Evolutionary conservation across 2,888 invertebrate genomes (phyloP).

Genomic region (Lasioglossum villosulum): DNA sequence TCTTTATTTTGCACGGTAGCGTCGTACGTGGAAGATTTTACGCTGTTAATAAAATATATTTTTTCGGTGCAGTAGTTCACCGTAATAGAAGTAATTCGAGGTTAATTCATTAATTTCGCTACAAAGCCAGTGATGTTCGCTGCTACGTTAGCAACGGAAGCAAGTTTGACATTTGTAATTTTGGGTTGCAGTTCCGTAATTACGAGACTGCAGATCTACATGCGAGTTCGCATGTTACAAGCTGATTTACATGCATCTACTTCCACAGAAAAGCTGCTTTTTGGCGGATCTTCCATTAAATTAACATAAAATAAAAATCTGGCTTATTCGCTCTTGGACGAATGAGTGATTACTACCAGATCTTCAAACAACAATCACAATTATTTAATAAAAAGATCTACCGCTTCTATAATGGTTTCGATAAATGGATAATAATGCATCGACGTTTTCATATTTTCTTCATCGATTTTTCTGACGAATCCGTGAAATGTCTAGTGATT

Average conservation of each 20-base stretch:
- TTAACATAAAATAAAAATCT: background rate
- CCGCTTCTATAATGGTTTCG: too few species aligned
- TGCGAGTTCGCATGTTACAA: background rate
- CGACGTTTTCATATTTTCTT: too few species aligned
- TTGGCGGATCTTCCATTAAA: background rate
- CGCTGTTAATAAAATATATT: too few species aligned
- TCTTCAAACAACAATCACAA: too few species aligned
- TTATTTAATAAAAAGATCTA: too few species aligned
- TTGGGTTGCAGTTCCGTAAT: background rate
- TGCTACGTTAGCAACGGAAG: background rate
- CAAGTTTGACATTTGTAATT: slow-evolving; percentile 1
- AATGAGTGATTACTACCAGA: too few species aligned
- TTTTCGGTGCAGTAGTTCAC: background rate
- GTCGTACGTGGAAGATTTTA: background rate
- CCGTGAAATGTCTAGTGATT: background rate
- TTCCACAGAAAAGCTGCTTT: background rate
- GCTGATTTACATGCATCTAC: background rate
- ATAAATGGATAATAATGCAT: too few species aligned
- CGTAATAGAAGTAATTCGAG: background rate
- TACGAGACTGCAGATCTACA: background rate
- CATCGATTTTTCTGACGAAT: background rate
- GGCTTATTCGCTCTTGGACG: background rate
- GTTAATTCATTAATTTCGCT: background rate
- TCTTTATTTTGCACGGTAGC: too few species aligned
- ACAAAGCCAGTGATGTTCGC: background rate